Evolutionary conservation across 2,888 invertebrate species (phyloP).

Genomic region (Sminthurides aquaticus): DNA sequence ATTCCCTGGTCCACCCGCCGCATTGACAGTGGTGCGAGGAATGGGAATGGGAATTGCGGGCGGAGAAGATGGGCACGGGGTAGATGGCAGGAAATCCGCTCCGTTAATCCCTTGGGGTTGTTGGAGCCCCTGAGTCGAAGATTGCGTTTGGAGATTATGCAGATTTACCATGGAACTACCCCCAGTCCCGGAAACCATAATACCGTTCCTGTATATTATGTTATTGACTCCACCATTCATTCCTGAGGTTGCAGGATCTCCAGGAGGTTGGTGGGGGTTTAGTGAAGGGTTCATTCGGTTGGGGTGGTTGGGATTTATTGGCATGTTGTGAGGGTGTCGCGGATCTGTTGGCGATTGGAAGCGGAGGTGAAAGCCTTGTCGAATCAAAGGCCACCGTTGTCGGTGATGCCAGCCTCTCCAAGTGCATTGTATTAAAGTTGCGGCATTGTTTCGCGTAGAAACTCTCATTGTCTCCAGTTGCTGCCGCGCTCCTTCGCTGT

Average conservation of each 20-base stretch:
- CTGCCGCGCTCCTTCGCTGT: constrained; percentile 82
- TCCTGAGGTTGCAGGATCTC: neutral
- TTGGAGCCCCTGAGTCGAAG: too few relatives aligned
- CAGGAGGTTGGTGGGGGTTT: neutral
- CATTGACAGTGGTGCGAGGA: constrained; percentile 42
- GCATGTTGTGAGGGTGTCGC: neutral
- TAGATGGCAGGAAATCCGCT: neutral
- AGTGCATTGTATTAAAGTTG: constrained; percentile 70
- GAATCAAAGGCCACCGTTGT: constrained; percentile 10
- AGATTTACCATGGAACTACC: constrained; percentile 11
- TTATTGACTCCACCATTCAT: constrained; percentile 1
- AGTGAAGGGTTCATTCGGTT: neutral
- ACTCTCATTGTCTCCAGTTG: constrained; percentile 75
- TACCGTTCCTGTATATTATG: constrained; percentile 15
- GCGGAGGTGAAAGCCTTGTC: constrained; percentile 28
- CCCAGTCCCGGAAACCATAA: constrained; percentile 10
- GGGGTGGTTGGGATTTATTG: neutral
- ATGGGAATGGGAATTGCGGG: constrained; percentile 26
- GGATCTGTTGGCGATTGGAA: neutral
- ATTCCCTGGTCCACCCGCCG: constrained; percentile 24
- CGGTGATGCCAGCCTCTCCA: constrained; percentile 65
- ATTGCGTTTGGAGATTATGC: constrained; percentile 11
- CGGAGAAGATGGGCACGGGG: constrained; percentile 14
- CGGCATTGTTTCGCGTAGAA: constrained; percentile 69
- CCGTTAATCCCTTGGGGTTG: neutral